phyloP scores from a whole-genome alignment of 1,140 invertebrate genomes.

The Sminthurides bifidus region DNA sequence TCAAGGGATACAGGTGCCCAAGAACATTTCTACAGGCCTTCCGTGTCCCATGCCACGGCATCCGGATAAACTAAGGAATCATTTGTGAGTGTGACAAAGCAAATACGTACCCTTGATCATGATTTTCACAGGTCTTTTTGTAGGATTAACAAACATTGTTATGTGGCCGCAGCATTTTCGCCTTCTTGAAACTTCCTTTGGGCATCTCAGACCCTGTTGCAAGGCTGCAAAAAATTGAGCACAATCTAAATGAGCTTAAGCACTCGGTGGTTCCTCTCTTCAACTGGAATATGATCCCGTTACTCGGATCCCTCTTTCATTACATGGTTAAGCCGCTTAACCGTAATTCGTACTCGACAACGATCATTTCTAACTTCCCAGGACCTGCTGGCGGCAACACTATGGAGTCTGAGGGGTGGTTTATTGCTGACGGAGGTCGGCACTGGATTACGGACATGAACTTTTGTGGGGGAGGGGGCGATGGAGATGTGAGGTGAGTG shows the following conservation, averaged over 20 bases:
- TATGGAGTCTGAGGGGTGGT: too few species aligned
- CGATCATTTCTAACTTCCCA: constrained; percentile 16
- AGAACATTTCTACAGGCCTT: constrained; percentile 10
- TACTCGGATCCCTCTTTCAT: constrained; percentile 10
- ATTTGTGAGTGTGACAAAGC: constrained; percentile 11
- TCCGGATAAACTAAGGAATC: constrained; percentile 17
- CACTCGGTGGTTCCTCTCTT: constrained; percentile 11
- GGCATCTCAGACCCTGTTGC: constrained; percentile 11
- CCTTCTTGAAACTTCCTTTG: constrained; percentile 22
- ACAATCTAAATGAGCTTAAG: constrained; percentile 7
- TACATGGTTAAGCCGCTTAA: constrained; percentile 12
- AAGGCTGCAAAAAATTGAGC: constrained; percentile 12
- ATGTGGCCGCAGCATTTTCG: constrained; percentile 15
- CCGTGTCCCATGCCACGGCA: constrained; percentile 22
- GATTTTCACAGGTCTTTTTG: not conserved
- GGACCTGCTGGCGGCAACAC: constrained; percentile 3
- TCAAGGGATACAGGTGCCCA: constrained; percentile 2
- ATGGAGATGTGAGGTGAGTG: constrained; percentile 13
- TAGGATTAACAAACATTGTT: not conserved
- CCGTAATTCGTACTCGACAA: constrained; percentile 11
- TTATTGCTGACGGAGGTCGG: constrained; percentile 6
- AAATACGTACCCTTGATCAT: not conserved
- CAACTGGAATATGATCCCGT: constrained; percentile 13
- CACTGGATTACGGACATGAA: constrained; percentile 17
- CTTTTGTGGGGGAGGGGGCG: constrained; percentile 10